A percentile compares a stretch with the other conserved stretches of the same genome.
Evolutionary conservation across 2,797 vertebrate species (phyloP).

Genomic region (Borostomias antarcticus): DNA sequence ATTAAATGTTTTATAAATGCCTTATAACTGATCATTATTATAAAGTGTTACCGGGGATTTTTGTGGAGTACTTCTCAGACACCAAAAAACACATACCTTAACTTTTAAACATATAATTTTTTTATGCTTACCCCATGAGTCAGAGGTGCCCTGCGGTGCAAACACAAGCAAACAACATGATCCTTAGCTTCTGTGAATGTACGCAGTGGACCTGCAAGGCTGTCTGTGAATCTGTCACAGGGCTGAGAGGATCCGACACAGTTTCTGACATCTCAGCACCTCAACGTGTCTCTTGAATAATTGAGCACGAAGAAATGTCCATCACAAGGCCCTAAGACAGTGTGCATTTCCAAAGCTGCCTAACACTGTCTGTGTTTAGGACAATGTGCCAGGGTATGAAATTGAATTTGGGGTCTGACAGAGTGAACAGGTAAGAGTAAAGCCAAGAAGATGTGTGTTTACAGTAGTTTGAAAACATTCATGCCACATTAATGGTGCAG

Average conservation of each 20-base stretch:
- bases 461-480: constrained; percentile 35
- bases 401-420: constrained; percentile 62
- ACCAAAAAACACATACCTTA: too few species aligned
- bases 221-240: background rate
- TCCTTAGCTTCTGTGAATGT: background rate
- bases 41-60: too few species aligned
- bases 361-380: constrained; percentile 54
- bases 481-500: constrained; percentile 17
- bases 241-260: background rate
- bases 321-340: constrained; percentile 35
- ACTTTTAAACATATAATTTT: too few species aligned
- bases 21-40: too few species aligned
- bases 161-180: background rate
- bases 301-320: background rate
- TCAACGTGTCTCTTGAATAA: background rate
- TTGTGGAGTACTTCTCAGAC: too few species aligned
- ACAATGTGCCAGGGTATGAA: constrained; percentile 70
- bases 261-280: background rate
- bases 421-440: constrained; percentile 44
- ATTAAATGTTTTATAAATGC: too few species aligned
- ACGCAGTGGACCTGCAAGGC: background rate
- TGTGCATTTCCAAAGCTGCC: constrained; percentile 25
- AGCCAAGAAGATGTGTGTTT: constrained; percentile 24
- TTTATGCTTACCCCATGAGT: too few species aligned
- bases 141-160: background rate